These are phyloP conservation scores for Chironomus tepperi DNA, from an alignment of 1,140 invertebrate genomes.

Conservation along the genomic window DNA sequence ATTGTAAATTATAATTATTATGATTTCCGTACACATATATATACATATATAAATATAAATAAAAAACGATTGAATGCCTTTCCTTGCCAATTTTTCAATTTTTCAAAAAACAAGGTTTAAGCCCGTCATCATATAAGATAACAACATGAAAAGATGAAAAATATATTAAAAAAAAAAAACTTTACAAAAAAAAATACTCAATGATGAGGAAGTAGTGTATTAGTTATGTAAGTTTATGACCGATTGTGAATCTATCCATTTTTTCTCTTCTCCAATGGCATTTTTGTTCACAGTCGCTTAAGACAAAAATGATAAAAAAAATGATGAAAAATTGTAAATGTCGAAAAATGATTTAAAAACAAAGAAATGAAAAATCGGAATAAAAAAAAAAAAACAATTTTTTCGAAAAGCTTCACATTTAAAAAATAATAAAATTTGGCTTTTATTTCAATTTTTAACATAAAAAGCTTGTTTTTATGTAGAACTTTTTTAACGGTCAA, in stretches of 20 bases:
- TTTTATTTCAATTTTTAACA: not conserved
- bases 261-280: conserved; percentile 12
- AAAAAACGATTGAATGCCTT: conserved; percentile 18
- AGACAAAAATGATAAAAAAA: conserved; percentile 15
- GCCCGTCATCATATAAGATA: not conserved
- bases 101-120: conserved; percentile 1
- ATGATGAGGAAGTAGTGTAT: conserved; percentile 17
- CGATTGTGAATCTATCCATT: conserved; percentile 12
- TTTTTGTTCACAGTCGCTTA: not conserved
- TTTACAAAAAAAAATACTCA: conserved; percentile 23
- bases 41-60: conserved; percentile 21
- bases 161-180: conserved; percentile 18
- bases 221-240: conserved; percentile 17
- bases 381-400: conserved; percentile 2
- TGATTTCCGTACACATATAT: conserved; percentile 20
- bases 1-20: conserved; percentile 14
- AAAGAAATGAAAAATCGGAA: not conserved
- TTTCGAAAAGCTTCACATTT: conserved; percentile 20
- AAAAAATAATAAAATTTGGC: not conserved
- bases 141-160: conserved; percentile 10
- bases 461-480: too few relatives aligned
- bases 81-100: conserved; percentile 22
- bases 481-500: too few relatives aligned
- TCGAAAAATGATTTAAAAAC: not conserved
- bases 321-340: conserved; percentile 22